A percentile compares a stretch with the other conserved stretches of the same genome.
Conservation (phyloP, 2,113 vertebrate species). For the Equus quagga region DNA sequence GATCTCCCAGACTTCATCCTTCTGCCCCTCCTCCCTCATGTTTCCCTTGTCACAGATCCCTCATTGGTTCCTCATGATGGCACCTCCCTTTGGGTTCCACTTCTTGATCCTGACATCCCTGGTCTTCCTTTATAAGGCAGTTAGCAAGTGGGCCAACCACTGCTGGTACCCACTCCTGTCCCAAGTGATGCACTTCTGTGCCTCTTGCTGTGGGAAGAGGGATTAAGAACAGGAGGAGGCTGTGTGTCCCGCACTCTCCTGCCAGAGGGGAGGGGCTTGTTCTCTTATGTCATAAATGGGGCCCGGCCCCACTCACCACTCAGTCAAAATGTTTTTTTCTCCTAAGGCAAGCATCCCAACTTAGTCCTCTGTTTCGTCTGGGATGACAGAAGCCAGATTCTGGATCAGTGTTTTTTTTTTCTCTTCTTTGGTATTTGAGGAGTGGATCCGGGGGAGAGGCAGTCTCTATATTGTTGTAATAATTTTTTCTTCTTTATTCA, state of each 20-base stretch:
- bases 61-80: conserved; percentile 53
- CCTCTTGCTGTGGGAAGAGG: conserved; percentile 19
- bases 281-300: conserved; percentile 79
- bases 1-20: conserved; percentile 61
- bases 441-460: background rate
- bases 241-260: background rate
- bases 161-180: background rate
- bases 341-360: background rate
- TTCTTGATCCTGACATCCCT: conserved; percentile 57
- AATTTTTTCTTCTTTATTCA: background rate
- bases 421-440: conserved; percentile 5
- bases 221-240: background rate
- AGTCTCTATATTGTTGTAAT: background rate
- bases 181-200: background rate
- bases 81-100: background rate
- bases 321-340: conserved; percentile 20
- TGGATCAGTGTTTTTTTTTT: background rate
- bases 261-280: conserved; percentile 64
- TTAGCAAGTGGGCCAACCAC: conserved; percentile 2
- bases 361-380: background rate
- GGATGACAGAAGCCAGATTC: background rate
- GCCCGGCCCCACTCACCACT: conserved; percentile 56
- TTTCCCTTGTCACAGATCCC: conserved; percentile 43
- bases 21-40: background rate
- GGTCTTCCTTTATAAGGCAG: conserved; percentile 30